These are phyloP conservation scores for Otus sunia DNA, from an alignment of 2,113 vertebrate genomes.

Conservation along the genomic window DNA sequence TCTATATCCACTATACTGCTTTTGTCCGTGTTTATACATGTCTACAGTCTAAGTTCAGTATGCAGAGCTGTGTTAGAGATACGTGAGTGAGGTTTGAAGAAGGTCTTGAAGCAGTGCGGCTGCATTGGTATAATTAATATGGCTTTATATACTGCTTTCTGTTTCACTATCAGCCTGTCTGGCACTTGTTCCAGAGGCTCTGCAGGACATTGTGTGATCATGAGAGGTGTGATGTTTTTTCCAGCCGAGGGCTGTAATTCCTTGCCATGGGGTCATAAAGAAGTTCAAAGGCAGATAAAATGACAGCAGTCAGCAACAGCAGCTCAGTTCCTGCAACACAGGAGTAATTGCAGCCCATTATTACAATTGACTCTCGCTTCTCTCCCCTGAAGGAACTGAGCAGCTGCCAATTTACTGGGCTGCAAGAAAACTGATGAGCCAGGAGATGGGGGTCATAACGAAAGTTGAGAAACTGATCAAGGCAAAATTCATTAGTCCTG, in stretches of 20 bases:
- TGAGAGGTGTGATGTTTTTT: not conserved
- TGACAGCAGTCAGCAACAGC: conserved; percentile 52
- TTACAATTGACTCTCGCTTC: conserved; percentile 32
- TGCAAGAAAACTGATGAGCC: conserved; percentile 41
- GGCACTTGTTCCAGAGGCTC: not conserved
- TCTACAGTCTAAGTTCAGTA: not conserved
- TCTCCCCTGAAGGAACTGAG: conserved; percentile 49
- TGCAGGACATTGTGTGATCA: not conserved
- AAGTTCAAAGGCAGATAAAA: conserved; percentile 59
- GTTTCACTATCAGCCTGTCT: not conserved
- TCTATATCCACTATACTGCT: not conserved
- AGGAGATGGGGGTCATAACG: conserved; percentile 1
- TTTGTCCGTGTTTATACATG: not conserved
- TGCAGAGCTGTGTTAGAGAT: not conserved
- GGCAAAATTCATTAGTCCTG: conserved; percentile 36
- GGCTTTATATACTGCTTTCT: not conserved
- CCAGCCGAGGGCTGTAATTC: conserved; percentile 10
- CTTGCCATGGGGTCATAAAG: conserved; percentile 26
- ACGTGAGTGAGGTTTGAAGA: not conserved
- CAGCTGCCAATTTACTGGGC: conserved; percentile 41
- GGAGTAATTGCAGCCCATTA: conserved; percentile 56
- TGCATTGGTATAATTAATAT: not conserved
- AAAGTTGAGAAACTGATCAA: conserved; percentile 39
- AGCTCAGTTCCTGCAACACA: conserved; percentile 32
- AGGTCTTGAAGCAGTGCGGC: not conserved